Conservation (phyloP, 2,113 vertebrate genomes). For the Opisthocomus hoazin region DNA sequence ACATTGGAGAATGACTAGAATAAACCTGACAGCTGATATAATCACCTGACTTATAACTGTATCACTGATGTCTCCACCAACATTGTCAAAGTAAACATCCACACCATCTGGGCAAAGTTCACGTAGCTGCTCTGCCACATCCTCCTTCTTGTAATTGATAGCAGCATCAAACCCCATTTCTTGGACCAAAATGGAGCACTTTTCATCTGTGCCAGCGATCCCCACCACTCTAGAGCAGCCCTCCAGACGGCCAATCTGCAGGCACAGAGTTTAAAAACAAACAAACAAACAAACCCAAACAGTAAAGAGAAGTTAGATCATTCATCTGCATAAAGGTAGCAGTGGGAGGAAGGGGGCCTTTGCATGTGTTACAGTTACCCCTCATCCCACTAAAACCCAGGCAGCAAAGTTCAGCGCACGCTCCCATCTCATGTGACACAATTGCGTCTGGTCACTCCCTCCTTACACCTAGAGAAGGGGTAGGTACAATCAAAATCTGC, state of each 20-base stretch:
- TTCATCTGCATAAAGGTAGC: neutral
- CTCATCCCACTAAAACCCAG: neutral
- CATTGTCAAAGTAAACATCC: slow-evolving; percentile 95
- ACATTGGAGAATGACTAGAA: neutral
- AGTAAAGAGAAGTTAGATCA: neutral
- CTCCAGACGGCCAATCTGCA: slow-evolving; percentile 84
- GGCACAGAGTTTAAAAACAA: neutral
- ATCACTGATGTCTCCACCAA: slow-evolving; percentile 90
- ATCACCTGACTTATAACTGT: slow-evolving; percentile 81
- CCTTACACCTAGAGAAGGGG: neutral
- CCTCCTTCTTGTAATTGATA: slow-evolving; percentile 84
- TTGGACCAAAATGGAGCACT: slow-evolving; percentile 82
- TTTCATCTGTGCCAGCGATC: slow-evolving; percentile 89
- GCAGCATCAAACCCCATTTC: slow-evolving; percentile 87
- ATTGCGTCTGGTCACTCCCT: neutral
- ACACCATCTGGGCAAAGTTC: slow-evolving; percentile 84
- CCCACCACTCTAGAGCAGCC: slow-evolving; percentile 89
- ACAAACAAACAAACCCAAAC: neutral
- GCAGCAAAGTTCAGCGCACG: neutral
- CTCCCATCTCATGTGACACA: neutral
- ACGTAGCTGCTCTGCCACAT: slow-evolving; percentile 74
- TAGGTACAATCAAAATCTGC: neutral
- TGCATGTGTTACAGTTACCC: neutral
- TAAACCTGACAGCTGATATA: neutral
- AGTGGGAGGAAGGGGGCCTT: neutral